A percentile compares a stretch with the other conserved stretches of the same genome.
These are phyloP conservation scores for Paguma larvata DNA, from an alignment of 2,797 vertebrate genomes.

Conservation along the genomic window DNA sequence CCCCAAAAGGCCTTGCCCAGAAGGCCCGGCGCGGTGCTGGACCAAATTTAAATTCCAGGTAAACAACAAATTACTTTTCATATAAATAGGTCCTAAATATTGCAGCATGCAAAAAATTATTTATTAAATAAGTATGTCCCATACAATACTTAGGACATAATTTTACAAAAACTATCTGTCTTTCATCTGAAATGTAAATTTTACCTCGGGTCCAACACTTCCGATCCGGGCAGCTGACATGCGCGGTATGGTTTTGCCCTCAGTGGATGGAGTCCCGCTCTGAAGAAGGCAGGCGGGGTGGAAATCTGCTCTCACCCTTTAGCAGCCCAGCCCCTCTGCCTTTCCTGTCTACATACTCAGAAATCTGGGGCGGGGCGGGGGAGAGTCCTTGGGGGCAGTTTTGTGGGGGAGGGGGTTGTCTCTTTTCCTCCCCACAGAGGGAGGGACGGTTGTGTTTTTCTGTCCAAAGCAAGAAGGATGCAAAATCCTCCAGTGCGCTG, in stretches of 20 bases:
- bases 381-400: background rate
- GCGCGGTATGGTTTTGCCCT: too few relatives aligned
- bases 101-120: background rate
- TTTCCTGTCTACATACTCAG: background rate
- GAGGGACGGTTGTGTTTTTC: background rate
- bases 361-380: too few relatives aligned
- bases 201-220: background rate
- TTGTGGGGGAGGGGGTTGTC: background rate
- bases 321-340: background rate
- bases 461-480: background rate
- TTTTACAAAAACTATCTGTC: background rate
- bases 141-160: background rate
- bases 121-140: background rate
- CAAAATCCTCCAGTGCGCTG: background rate
- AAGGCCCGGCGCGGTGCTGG: too few relatives aligned
- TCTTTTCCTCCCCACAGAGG: background rate
- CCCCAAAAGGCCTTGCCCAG: too few relatives aligned
- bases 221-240: background rate
- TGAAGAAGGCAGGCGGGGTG: too few relatives aligned
- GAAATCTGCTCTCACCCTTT: too few relatives aligned
- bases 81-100: background rate
- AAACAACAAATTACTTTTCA: background rate
- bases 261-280: too few relatives aligned
- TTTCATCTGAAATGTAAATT: constrained; percentile 18
- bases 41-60: background rate